Conservation (phyloP, 2,113 vertebrate genomes). For the Chamaea fasciata region DNA sequence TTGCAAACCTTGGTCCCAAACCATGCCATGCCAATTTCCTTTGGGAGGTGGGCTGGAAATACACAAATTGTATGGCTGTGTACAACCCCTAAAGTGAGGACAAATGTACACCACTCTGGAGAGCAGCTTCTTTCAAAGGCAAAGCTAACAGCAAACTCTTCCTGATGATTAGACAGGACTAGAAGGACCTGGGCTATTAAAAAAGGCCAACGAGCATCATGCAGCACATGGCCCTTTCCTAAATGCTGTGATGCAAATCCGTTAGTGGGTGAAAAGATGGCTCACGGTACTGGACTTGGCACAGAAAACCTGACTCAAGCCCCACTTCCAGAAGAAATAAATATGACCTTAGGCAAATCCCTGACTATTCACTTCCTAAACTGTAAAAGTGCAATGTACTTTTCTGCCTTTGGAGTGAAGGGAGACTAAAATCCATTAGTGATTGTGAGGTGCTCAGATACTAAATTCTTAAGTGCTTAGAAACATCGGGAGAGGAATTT, state of each 20-base stretch:
- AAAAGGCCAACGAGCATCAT: neutral
- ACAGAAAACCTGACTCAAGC: neutral
- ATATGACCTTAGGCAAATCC: neutral
- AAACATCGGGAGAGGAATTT: conserved; percentile 17
- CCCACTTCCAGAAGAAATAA: neutral
- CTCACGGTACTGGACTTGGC: neutral
- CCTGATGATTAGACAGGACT: neutral
- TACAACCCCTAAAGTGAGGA: neutral
- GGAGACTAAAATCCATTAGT: conserved; percentile 37
- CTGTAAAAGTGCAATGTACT: neutral
- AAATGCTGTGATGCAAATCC: neutral
- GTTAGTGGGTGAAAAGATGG: neutral
- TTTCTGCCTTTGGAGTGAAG: neutral
- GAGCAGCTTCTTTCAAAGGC: neutral
- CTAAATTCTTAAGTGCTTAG: conserved; percentile 24
- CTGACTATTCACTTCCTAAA: neutral
- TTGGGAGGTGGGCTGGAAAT: neutral
- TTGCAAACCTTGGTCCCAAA: neutral
- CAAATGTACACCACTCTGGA: neutral
- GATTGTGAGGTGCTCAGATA: neutral
- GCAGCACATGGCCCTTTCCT: neutral
- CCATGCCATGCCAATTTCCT: neutral
- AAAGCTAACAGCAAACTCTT: neutral
- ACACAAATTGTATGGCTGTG: neutral
- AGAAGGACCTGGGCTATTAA: neutral